Evolutionary conservation across 2,888 invertebrate species (phyloP), one percentile per base, ranked within the genome.

Genomic region (Eupithecia centaureata): DNA sequence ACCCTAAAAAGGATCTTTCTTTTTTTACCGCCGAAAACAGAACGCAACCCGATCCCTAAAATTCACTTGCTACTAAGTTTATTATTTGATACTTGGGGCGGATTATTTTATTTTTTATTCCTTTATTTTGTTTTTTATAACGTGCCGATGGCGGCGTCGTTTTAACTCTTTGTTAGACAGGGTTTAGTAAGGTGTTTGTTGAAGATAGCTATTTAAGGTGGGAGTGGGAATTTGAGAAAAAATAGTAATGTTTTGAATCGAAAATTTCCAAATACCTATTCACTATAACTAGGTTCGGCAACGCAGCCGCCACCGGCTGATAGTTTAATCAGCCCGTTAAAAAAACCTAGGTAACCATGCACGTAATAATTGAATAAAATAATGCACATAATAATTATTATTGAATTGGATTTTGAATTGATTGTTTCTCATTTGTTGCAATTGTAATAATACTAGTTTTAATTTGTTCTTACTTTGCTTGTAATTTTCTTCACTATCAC

Each of bases 11-110:
- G 83, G 76, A 71, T 76, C 73, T 73, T 77, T 78, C 74, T 79
- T 86, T 89, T 88, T 89, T 88, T 84, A 85, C 80, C 80, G 82
- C 79, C 79, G 75, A 71, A 70, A 72, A 74, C 66, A 73, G 67
- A 76, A 74, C 73, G 92, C 88, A 92, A 93, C 89, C 90, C 90
- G 92, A 92, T 91, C 89, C 83, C 84, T 83, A 73, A 91, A 91
- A 92, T 92, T 91, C 91, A 93, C 92, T 92, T 92, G 92, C 92
- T 92, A 92, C 92, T 89, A 91, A 92, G 86, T 93, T 92, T 92
- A 93, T 92, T 92, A 93, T 93, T 91, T 90, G 92, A 92, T 93
- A 92, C 92, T 90, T 78, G 86, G 83, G 84, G 81, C 86, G 89
- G 84, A 82, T 83, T 83, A 88, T 91, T 72, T 89, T 83, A 85